Conservation (phyloP, 2,888 invertebrate species). For the Drosophila multiciliata region DNA sequence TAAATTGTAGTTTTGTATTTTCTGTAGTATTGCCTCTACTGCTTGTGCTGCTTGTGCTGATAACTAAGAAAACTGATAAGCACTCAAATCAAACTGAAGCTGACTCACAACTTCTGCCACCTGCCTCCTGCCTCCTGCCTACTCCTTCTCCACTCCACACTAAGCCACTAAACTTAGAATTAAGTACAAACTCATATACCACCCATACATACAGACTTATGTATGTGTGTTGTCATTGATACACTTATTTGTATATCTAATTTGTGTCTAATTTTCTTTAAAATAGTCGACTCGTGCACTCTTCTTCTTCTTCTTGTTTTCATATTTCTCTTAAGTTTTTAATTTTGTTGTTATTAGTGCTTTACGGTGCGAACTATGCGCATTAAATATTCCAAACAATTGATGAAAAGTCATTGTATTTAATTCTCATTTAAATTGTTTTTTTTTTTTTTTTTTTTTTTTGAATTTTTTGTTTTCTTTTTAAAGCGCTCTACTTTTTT, state of each 20-base stretch:
- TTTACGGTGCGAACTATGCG: conserved; percentile 10
- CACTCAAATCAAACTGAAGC: conserved; percentile 38
- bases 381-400: conserved; percentile 22
- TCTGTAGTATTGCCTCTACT: conserved; percentile 46
- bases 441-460: neutral
- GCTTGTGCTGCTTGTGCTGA: conserved; percentile 47
- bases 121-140: neutral
- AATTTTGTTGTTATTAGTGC: neutral
- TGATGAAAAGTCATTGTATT: conserved; percentile 8
- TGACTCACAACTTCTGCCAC: conserved; percentile 9
- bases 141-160: neutral
- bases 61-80: conserved; percentile 42
- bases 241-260: neutral
- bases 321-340: neutral
- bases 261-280: conserved; percentile 17
- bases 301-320: neutral
- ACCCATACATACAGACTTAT: neutral
- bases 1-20: conserved; percentile 15
- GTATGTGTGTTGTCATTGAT: neutral
- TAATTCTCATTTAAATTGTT: conserved; percentile 1
- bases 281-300: conserved; percentile 21
- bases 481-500: conserved; percentile 43
- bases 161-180: neutral
- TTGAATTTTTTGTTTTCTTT: conserved; percentile 3
- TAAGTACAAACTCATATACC: conserved; percentile 2